phyloP scores from a whole-genome alignment of 35 echinoderm and acorn worm species.

The Stichopus chloronotus region DNA sequence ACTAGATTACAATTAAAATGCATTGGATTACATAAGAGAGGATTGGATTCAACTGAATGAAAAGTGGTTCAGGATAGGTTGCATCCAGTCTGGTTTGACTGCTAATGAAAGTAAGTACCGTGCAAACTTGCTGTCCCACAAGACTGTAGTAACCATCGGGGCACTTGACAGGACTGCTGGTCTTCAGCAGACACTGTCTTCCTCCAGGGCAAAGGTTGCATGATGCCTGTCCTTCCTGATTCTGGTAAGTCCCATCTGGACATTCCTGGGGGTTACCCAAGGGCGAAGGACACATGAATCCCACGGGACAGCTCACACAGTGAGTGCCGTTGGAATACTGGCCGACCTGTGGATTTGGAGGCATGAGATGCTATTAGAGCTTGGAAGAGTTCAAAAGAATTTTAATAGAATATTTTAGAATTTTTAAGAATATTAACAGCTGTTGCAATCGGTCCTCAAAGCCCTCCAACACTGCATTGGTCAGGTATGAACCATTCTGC shows the following conservation, averaged over 20 bases:
- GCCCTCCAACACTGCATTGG: no score
- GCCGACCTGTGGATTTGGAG: conserved; percentile 67
- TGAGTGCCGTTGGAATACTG: conserved; percentile 96
- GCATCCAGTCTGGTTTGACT: no score
- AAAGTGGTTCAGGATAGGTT: no score
- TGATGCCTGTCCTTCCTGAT: conserved; percentile 71
- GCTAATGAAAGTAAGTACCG: conserved; percentile 27
- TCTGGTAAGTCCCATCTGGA: conserved; percentile 87
- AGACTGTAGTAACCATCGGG: conserved; percentile 87
- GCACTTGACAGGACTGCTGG: conserved; percentile 69
- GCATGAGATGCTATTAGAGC: not conserved
- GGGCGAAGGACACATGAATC: conserved; percentile 94
- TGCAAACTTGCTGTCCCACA: conserved; percentile 84
- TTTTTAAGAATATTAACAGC: not conserved
- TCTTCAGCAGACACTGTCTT: conserved; percentile 65
- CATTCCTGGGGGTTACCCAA: conserved; percentile 77
- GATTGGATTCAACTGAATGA: no score
- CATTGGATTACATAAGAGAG: no score
- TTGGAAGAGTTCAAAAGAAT: not conserved
- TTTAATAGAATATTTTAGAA: conserved; percentile 8
- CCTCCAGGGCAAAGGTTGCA: conserved; percentile 86
- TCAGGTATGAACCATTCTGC: no score
- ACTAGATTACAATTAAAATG: no score
- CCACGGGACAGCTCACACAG: conserved; percentile 82
- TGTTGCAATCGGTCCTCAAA: no score